Evolutionary conservation across 1,140 invertebrate species (phyloP).

Genomic region (Vanessa tameamea): DNA sequence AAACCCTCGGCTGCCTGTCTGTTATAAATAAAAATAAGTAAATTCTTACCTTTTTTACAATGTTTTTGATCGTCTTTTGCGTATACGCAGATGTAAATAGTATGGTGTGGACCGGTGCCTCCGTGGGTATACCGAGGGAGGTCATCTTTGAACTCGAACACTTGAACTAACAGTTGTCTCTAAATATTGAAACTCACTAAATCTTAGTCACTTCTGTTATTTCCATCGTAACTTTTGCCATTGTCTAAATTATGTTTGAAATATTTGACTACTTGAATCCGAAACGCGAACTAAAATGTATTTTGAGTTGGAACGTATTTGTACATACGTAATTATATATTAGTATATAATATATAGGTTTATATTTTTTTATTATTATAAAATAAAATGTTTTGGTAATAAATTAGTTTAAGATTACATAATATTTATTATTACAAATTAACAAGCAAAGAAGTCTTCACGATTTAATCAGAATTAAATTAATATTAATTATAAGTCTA

Average conservation of each 20-base stretch:
- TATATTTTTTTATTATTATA: too few species aligned
- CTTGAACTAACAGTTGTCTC: not conserved
- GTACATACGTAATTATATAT: too few species aligned
- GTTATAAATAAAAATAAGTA: not conserved
- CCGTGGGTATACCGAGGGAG: slow-evolving; percentile 72
- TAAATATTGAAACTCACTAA: not conserved
- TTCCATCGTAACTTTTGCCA: not conserved
- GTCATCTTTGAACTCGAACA: slow-evolving; percentile 49
- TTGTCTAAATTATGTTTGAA: not conserved
- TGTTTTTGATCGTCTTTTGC: slow-evolving; percentile 53
- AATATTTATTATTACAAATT: too few species aligned
- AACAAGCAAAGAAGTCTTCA: too few species aligned
- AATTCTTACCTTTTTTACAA: slow-evolving; percentile 56
- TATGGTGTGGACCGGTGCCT: slow-evolving; percentile 71
- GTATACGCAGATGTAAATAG: slow-evolving; percentile 71
- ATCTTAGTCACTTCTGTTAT: not conserved
- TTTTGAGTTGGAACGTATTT: too few species aligned
- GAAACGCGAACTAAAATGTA: too few species aligned
- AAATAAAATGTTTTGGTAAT: too few species aligned
- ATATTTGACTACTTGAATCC: not conserved
- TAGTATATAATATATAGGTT: too few species aligned
- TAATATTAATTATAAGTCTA: too few species aligned
- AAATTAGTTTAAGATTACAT: too few species aligned
- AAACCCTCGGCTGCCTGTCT: too few species aligned
- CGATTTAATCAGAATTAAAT: too few species aligned